These are phyloP conservation scores for Ciconia boyciana DNA, from an alignment of 2,113 vertebrate species.

Conservation along the genomic window DNA sequence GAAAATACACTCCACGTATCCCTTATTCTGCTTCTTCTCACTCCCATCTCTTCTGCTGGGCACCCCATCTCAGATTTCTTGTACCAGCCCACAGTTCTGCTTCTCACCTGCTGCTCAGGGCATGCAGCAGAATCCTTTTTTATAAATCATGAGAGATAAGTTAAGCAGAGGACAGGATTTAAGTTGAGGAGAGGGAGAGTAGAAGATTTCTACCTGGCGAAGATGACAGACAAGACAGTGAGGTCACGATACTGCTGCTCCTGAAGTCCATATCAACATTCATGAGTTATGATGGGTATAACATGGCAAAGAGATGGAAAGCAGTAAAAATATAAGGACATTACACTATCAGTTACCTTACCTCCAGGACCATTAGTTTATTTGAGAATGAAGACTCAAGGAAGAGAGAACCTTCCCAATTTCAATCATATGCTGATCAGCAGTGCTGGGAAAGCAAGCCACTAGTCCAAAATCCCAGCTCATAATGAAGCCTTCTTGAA, in stretches of 20 bases:
- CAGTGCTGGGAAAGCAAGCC: not conserved
- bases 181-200: not conserved
- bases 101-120: not conserved
- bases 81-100: not conserved
- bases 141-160: not conserved
- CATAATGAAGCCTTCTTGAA: not conserved
- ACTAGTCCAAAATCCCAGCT: not conserved
- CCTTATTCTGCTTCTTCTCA: not conserved
- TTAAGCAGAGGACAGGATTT: not conserved
- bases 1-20: accelerated
- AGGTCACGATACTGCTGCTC: not conserved
- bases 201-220: not conserved
- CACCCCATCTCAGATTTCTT: not conserved
- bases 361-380: not conserved
- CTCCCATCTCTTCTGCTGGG: not conserved
- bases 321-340: not conserved
- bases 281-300: not conserved
- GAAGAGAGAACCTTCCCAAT: not conserved
- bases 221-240: not conserved
- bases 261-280: not conserved
- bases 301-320: not conserved
- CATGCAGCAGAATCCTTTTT: not conserved
- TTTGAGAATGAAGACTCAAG: not conserved
- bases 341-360: not conserved
- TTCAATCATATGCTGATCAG: not conserved